Evolutionary conservation across 92 coral and sea anemone genomes (phyloP), one percentile per base, ranked within the genome.

Genomic region (Phymanthus crucifer): DNA sequence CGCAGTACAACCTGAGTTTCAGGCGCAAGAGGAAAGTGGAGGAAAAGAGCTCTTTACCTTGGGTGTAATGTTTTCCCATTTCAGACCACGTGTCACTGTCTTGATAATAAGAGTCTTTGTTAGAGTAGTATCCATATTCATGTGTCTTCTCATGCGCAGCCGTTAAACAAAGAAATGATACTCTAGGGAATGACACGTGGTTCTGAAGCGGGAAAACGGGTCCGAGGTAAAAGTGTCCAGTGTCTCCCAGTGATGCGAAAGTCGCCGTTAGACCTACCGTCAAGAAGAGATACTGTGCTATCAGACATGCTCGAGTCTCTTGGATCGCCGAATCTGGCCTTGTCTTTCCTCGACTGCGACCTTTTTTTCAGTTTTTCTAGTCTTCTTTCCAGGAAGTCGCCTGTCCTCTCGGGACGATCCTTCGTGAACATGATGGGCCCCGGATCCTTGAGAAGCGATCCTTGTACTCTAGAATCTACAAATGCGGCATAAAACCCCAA

Each of bases 281-380:
- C 92, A 57, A 89, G 32, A n/a, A 88, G 74, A 36, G 92, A 89
- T 8, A 87, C 84, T 21, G 85, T 81, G 61, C 92, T 82, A 47
- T 66, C 77, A 17, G 87, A 54, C 35, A 73, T 73, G 35, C 69
- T 73, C 75, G 73, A 23, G 69, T 77, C 77, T 32, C 83, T 71
- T 31, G 32, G 40, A 65, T 27, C 78, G 43, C 68, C 83, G 68
- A 34, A 46, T 12, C 75, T 70, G 75, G 64, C 50, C 47, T 75
- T 57, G 32, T 75, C 79, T 56, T 32, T 31, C 26, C 18, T 50
- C 24, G 12, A 23, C 23, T 29, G 52, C 31, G 71, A 23, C 16
- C 61, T 45, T 18, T 61, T 61, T 6, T 27, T 77, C 19, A 61
- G 72, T 33, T 77, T 71, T 64, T 64, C 9, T 32, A 77, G 52